Base-by-base conservation (phyloP, 2,888 invertebrate genomes). In the Stenolophus ochropezus region DNA sequence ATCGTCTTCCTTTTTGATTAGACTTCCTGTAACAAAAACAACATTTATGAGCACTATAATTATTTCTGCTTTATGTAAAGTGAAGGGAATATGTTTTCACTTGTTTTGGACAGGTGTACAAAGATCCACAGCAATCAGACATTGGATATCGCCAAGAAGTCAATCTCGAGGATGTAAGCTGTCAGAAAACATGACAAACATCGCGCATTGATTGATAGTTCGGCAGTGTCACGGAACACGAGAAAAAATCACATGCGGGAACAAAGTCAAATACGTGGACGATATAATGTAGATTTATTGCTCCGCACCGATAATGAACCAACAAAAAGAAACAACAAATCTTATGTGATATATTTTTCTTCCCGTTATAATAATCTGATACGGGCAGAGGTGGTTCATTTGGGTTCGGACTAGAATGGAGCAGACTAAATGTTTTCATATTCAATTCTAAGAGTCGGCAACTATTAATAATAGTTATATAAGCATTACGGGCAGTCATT, bases 141-240 rank as follows among this genome's bases (percentile, higher is more conserved):
- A 33, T 51, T 23, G 18, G 49, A 23, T 78, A 78, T 78, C 78
- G 78, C 18, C 79, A 79, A 79, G 79, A 14, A 79, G 79, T 79
- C 71, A 79, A 69, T 79, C 79, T 71, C 11, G 18, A 25, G 25
- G 33, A 33, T 79, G 79, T 79, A 18, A 11, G 18, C 71, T 79
- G 79, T 79, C 79, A 79, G 71, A 79, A 71, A 27, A 79, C 79
- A 79, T 79, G 79, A 79, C 71, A 79, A 53, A 53, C 79, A 23
- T 27, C 18, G 20, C 14, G 25, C 18, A 79, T 71, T 79, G 79
- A 79, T 79, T 53, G 71, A 71, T 79, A 23, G 79, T 79, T 79
- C 51, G 49, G 23, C 47, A 49, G 49, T 73, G 73, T 49, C 23
- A 49, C 51, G 47, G 47, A 14, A 47, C 73, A 23, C 20, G 49